Evolutionary conservation across 2,113 vertebrate genomes (phyloP).

Genomic region (Synodontis membranacea): DNA sequence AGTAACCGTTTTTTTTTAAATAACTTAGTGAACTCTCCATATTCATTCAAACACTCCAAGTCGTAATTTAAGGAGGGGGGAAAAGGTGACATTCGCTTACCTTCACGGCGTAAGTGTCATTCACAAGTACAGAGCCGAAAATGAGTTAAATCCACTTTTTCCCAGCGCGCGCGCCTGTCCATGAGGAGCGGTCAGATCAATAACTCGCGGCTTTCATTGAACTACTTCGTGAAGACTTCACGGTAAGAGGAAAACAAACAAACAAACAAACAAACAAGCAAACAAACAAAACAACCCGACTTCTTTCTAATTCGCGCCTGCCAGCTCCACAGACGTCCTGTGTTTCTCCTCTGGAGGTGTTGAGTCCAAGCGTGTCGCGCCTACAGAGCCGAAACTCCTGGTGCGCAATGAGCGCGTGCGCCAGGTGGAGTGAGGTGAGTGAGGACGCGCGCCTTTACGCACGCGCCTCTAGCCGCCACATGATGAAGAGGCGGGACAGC

Average conservation of each 20-base stretch:
- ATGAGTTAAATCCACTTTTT: conserved; percentile 64
- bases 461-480: conserved; percentile 59
- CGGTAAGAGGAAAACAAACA: background rate
- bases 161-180: conserved; percentile 41
- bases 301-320: background rate
- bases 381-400: background rate
- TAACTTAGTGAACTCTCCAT: background rate
- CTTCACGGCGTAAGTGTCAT: conserved; percentile 77
- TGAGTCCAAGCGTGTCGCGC: background rate
- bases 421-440: conserved; percentile 36
- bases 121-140: conserved; percentile 54
- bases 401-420: background rate
- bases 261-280: background rate
- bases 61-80: background rate
- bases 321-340: background rate
- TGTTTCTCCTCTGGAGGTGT: background rate
- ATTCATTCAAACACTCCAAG: too few relatives aligned
- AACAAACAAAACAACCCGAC: background rate
- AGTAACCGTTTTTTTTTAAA: background rate
- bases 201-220: background rate
- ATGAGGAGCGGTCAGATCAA: background rate
- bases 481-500: conserved; percentile 54
- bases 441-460: conserved; percentile 63
- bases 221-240: background rate
- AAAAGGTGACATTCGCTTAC: conserved; percentile 57